These are phyloP conservation scores for Nanger granti DNA, from an alignment of 2,113 vertebrate species.

Conservation along the genomic window DNA sequence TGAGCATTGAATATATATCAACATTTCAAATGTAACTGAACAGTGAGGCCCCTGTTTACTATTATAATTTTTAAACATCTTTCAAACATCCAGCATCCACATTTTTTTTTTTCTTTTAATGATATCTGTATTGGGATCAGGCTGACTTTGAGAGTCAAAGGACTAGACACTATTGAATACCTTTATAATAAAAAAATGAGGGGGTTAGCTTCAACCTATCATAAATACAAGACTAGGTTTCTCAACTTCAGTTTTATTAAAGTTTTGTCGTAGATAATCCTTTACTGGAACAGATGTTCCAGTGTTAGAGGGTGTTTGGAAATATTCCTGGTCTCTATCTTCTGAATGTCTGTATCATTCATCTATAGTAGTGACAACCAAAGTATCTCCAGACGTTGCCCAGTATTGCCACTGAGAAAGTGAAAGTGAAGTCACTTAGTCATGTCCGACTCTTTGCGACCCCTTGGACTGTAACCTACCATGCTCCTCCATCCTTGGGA, in stretches of 20 bases:
- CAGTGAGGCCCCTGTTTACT: not conserved
- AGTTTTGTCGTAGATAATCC: not conserved
- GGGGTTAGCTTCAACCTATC: not conserved
- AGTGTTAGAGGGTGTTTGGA: not conserved
- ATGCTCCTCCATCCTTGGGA: not conserved
- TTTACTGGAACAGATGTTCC: not conserved
- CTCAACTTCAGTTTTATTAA: not conserved
- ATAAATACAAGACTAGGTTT: not conserved
- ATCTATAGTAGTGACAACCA: not conserved
- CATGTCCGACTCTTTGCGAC: fast-evolving
- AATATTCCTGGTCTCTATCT: not conserved
- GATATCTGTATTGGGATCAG: not conserved
- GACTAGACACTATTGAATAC: not conserved
- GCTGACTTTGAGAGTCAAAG: not conserved
- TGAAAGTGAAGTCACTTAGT: not conserved
- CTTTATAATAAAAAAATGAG: not conserved
- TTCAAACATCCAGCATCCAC: not conserved
- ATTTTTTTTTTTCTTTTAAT: not conserved
- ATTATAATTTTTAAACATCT: not conserved
- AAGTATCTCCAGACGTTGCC: not conserved
- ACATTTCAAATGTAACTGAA: not conserved
- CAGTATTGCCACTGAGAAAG: not conserved
- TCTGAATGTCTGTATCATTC: not conserved
- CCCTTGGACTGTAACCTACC: not conserved
- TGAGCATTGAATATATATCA: not conserved